Base-by-base conservation (phyloP, 2,113 vertebrate species). In the Eclectus roratus region DNA sequence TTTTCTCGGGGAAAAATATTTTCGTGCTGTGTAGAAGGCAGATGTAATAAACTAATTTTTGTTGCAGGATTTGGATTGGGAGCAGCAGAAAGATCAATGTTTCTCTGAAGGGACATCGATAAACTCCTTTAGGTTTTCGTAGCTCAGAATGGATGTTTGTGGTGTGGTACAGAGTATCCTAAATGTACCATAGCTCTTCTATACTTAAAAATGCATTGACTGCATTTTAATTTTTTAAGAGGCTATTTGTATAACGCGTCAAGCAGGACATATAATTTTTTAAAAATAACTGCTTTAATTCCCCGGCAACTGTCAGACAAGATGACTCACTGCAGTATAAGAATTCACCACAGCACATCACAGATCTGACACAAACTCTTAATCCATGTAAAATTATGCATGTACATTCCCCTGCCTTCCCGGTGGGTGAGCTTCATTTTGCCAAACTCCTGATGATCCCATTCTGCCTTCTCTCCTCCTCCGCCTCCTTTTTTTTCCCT, bases 251-350 rank as follows among this genome's bases (percentile, higher is more conserved):
- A 94, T 90, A 88, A 90, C n/a, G 16, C 28, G 83, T 96, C 95
- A 96, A 90, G 84, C 84, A 96, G 94, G 96, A 96, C 91, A 83
- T 96, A 92, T 83, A 89, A 95, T 97, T 94, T 87, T 94, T 94
- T 88, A 82, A 97, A 96, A 96, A 94, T 96, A 96, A 88, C 86
- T 96, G 89, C 93, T 95, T 96, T 97, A 97, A 97, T 97, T 96
- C 90, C 93, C 68, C 85, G 2, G 90, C 91, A 96, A 96, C 91
- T 97, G 95, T 96, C 95, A 96, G 94, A 92, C 93, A 61, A 50
- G 86, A 95, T 97, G 94, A 95, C 80, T 97, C 92, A 94, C 88
- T 78, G 70, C 92, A 85, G 81, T 37, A 39, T 74, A 82, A 93
- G 89, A 94, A 94, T 94, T 94, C 85, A 91, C 69, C 85, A 91